These are phyloP conservation scores for Diarsia rubi DNA, from an alignment of 2,888 invertebrate genomes.

Conservation along the genomic window DNA sequence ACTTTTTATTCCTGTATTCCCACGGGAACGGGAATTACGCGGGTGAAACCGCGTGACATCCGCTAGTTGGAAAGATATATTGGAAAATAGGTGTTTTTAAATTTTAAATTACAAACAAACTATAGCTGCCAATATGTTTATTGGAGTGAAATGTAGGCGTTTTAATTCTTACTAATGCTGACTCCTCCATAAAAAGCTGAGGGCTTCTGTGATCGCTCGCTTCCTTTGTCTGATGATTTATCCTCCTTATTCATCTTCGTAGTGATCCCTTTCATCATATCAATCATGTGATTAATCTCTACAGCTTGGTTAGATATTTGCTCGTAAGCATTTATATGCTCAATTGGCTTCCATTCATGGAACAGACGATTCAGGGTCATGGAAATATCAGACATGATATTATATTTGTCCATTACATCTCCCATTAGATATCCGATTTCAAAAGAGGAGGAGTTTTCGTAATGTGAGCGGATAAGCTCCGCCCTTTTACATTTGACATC, in stretches of 20 bases:
- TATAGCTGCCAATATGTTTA: no score
- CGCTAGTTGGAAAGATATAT: no score
- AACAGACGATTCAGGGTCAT: constrained; percentile 74
- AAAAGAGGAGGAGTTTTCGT: constrained; percentile 75
- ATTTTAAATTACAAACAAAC: no score
- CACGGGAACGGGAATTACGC: no score
- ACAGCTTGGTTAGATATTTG: constrained; percentile 83
- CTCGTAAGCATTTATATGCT: constrained; percentile 85
- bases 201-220: no score
- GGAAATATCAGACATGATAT: constrained; percentile 77
- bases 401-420: constrained; percentile 78
- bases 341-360: constrained; percentile 80
- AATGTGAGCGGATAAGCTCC: constrained; percentile 75
- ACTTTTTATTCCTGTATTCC: no score
- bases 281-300: constrained; percentile 78
- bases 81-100: no score
- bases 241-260: constrained; percentile 15
- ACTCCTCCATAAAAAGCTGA: no score
- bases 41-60: no score
- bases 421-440: constrained; percentile 80
- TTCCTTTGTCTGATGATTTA: no score
- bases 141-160: no score
- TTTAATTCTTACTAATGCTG: no score
- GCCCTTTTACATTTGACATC: constrained; percentile 80
- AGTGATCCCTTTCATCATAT: constrained; percentile 70